Conservation (phyloP, 2,113 vertebrate species). For the Rhynchopsitta pachyrhyncha region DNA sequence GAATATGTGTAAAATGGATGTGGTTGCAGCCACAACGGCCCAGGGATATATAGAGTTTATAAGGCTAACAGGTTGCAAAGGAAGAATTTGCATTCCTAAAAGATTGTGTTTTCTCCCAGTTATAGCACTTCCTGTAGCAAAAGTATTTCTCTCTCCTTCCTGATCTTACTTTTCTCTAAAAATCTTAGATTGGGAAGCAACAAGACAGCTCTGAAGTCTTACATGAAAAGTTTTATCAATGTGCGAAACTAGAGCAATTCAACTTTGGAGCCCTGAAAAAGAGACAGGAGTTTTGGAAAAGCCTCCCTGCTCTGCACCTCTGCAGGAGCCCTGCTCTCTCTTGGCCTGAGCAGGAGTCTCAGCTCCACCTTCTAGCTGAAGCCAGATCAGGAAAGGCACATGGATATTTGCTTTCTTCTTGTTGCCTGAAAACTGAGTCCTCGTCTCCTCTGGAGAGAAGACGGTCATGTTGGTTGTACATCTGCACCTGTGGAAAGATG, state of each 20-base stretch:
- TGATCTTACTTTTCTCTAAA: neutral
- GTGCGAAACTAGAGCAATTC: neutral
- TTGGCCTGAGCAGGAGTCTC: neutral
- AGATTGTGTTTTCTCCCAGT: neutral
- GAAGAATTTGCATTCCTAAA: neutral
- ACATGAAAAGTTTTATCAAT: neutral
- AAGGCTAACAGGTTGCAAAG: neutral
- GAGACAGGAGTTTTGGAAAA: neutral
- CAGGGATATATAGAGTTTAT: neutral
- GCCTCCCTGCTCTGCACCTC: neutral
- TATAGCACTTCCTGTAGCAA: neutral
- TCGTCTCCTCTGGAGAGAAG: neutral
- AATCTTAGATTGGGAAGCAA: neutral
- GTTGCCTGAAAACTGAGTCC: neutral
- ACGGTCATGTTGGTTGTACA: rapidly evolving
- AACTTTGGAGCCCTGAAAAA: neutral
- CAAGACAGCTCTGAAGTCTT: neutral
- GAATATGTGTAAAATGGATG: neutral
- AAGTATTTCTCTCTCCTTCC: neutral
- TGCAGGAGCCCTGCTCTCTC: neutral
- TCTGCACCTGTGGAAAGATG: neutral
- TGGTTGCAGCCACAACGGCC: neutral
- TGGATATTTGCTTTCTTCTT: neutral
- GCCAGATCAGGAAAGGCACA: neutral
- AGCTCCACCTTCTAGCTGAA: neutral